Evolutionary conservation across 1,140 invertebrate genomes (phyloP), one percentile per base, ranked within the genome.

Genomic region (Aleiodes sp.): DNA sequence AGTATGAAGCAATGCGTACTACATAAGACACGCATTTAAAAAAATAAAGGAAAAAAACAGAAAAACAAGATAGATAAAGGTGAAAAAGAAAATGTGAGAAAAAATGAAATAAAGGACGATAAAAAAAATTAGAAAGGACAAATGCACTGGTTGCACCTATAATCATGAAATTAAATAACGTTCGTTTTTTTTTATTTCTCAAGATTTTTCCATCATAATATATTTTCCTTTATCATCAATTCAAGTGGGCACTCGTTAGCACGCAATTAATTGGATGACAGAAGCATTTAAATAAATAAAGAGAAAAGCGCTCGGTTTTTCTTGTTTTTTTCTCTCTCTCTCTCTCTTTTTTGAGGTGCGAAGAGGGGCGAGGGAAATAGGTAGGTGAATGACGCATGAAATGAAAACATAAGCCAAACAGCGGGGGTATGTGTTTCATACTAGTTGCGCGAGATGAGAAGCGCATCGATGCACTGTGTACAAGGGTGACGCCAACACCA

Each of bases 371-470:
- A 21, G 37, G 35, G 16, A 65, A 41, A 28, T 29, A 59, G 35
- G 19, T 56, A 61, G 63, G 9, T 52, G 39, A 52, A 63, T 67
- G 68, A 71, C 64, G 70, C 70, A 71, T 63, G 56, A 14, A 62
- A 70, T 39, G 33, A 70, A 70, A 61, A 67, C 65, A 71, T 57
- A 61, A 43, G 59, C 46, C 21, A 52, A 24, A n/a, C 10, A 29
- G 52, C 12, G 41, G 28, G 28, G 21, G 56, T 41, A 60, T 29
- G 28, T 37, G 63, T 57, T 35, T 66, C 43, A 43, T 57, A 71
- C 65, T 43, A 71, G 70, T 71, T 71, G 70, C 59, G 70, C 65
- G 70, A 71, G 65, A 67, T 59, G 26, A 65, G 64, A 71, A 39
- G 70, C 64, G 64, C 64, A 56, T 46, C 29, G 52, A 26, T 56